A percentile compares a stretch with the other conserved stretches of the same genome.
Conservation (phyloP, 2,113 vertebrate species). For the Eptatretus burgeri region DNA sequence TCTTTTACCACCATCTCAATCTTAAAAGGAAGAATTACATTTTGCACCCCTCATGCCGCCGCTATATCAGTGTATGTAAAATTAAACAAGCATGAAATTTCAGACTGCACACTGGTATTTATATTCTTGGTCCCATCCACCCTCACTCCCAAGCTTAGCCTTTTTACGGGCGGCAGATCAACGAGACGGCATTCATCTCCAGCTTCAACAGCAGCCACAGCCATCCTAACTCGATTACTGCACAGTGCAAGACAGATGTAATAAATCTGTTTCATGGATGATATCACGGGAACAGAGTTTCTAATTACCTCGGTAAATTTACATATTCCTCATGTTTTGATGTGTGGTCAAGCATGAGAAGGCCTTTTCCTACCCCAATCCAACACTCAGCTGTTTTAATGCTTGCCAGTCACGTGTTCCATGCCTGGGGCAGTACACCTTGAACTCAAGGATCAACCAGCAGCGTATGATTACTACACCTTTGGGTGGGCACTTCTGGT, state of each 20-base stretch:
- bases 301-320: constrained; percentile 6
- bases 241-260: constrained; percentile 3
- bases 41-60: neutral
- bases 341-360: constrained; percentile 3
- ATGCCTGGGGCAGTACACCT: no score
- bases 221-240: constrained; percentile 6
- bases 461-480: no score
- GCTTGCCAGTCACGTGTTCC: constrained; percentile 1
- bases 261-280: constrained; percentile 7
- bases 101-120: neutral
- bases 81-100: constrained; percentile 7
- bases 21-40: neutral
- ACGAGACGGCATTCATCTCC: constrained; percentile 5
- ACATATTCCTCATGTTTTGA: constrained; percentile 6
- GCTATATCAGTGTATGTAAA: constrained; percentile 4
- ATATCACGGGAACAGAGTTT: constrained; percentile 7
- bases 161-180: constrained; percentile 7
- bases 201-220: neutral
- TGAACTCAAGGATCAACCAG: no score
- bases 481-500: no score
- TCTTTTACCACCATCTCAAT: no score
- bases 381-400: constrained; percentile 5
- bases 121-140: neutral
- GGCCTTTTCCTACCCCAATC: neutral
- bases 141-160: neutral